These are phyloP conservation scores for Morpho helenor DNA, from an alignment of 2,888 invertebrate genomes.

Conservation along the genomic window DNA sequence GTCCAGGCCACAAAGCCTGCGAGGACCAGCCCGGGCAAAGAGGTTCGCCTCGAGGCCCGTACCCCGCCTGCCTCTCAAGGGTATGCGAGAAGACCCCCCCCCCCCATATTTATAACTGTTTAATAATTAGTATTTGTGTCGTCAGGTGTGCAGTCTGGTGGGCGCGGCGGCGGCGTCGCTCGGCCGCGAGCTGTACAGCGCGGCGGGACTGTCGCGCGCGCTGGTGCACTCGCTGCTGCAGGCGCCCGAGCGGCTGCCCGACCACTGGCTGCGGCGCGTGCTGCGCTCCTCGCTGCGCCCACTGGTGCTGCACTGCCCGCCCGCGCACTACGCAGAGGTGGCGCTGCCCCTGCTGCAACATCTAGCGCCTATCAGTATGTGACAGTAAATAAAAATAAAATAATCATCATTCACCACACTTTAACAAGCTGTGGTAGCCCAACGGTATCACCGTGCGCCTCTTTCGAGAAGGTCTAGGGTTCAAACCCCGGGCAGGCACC, in stretches of 20 bases:
- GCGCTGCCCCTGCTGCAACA: conserved; percentile 89
- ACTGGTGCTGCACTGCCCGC: conserved; percentile 91
- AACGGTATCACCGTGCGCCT: too few species aligned
- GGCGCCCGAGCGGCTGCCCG: conserved; percentile 86
- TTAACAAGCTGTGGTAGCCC: too few species aligned
- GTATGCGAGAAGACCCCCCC: too few species aligned
- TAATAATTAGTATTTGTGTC: background rate
- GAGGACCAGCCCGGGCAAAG: too few species aligned
- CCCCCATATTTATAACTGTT: too few species aligned
- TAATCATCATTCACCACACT: too few species aligned
- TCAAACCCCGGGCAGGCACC: too few species aligned
- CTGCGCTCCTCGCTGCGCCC: conserved; percentile 92
- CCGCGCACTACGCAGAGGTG: conserved; percentile 86
- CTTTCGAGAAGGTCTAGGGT: too few species aligned
- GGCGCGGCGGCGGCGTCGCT: conserved; percentile 86
- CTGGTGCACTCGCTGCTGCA: conserved; percentile 85
- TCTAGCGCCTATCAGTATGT: conserved; percentile 88
- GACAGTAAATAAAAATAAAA: background rate
- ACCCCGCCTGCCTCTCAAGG: too few species aligned
- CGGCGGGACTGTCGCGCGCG: conserved; percentile 86
- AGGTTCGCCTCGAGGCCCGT: too few species aligned
- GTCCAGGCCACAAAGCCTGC: too few species aligned
- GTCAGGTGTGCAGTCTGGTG: conserved; percentile 77
- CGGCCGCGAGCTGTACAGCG: conserved; percentile 91
- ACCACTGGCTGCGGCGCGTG: conserved; percentile 90